Evolutionary conservation across 2,888 invertebrate genomes (phyloP).

Genomic region (Amblyjoppa proteus): DNA sequence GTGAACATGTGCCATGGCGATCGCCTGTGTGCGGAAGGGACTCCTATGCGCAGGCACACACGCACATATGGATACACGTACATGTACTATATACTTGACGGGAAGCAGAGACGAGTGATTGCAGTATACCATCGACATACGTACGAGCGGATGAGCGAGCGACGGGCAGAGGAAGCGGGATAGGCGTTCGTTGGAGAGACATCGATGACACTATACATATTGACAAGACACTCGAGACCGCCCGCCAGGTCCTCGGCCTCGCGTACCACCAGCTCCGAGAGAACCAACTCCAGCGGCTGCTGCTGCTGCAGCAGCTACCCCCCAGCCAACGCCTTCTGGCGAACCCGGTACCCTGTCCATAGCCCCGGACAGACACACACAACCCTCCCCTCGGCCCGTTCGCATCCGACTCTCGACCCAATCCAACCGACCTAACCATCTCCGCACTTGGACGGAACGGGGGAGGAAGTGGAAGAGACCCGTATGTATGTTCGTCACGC

Average conservation of each 20-base stretch:
- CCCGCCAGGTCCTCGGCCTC: conserved; percentile 65
- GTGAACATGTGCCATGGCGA: neutral
- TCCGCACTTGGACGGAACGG: conserved; percentile 50
- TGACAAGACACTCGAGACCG: conserved; percentile 84
- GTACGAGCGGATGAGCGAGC: conserved; percentile 62
- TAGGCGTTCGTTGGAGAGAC: conserved; percentile 82
- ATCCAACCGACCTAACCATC: conserved; percentile 64
- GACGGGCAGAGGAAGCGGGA: conserved; percentile 72
- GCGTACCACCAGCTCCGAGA: conserved; percentile 55
- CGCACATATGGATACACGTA: neutral
- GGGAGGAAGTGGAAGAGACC: conserved; percentile 49
- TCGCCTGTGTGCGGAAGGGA: conserved; percentile 13
- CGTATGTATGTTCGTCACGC: conserved; percentile 32
- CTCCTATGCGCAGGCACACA: neutral
- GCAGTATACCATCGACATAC: conserved; percentile 43
- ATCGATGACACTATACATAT: conserved; percentile 85
- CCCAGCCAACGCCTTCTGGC: conserved; percentile 40
- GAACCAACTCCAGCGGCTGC: conserved; percentile 59
- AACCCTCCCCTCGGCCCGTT: conserved; percentile 35
- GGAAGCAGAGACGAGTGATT: conserved; percentile 49
- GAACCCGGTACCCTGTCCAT: conserved; percentile 50
- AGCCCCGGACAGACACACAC: conserved; percentile 11
- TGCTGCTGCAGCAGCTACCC: conserved; percentile 45
- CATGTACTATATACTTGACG: conserved; percentile 19
- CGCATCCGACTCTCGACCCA: conserved; percentile 64